These are phyloP conservation scores for Otus scops DNA, from an alignment of 2,797 vertebrate species.

Conservation along the genomic window DNA sequence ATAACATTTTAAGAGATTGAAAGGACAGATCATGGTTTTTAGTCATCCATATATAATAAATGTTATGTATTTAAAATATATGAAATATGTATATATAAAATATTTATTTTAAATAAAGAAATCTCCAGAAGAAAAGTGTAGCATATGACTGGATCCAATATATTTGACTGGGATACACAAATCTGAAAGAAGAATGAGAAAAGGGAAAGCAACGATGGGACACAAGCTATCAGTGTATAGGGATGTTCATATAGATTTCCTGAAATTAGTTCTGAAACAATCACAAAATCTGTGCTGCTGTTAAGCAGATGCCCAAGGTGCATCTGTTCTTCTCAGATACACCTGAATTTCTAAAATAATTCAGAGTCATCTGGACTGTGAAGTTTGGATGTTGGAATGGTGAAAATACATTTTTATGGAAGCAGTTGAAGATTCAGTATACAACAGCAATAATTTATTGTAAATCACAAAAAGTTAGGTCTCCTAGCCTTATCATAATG, in stretches of 20 bases:
- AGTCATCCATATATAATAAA: background rate
- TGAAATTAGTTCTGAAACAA: background rate
- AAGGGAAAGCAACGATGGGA: background rate
- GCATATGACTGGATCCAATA: background rate
- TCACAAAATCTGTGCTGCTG: background rate
- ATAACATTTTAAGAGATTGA: background rate
- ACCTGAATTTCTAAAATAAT: background rate
- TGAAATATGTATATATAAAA: too few relatives aligned
- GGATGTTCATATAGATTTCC: background rate
- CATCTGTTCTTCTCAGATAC: background rate
- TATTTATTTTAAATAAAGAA: background rate
- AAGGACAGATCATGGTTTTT: background rate
- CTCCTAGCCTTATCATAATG: background rate
- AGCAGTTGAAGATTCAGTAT: background rate
- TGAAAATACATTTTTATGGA: background rate
- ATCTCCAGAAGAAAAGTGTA: background rate
- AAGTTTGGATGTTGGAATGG: background rate
- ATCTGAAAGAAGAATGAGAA: background rate
- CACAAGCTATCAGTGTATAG: background rate
- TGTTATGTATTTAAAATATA: too few relatives aligned
- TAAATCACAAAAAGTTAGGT: background rate
- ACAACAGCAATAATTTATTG: background rate
- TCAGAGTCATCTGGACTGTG: background rate
- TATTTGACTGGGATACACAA: background rate
- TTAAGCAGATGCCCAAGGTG: background rate